Evolutionary conservation across 2,797 vertebrate species (phyloP).

Genomic region (Tolypeutes matacus): DNA sequence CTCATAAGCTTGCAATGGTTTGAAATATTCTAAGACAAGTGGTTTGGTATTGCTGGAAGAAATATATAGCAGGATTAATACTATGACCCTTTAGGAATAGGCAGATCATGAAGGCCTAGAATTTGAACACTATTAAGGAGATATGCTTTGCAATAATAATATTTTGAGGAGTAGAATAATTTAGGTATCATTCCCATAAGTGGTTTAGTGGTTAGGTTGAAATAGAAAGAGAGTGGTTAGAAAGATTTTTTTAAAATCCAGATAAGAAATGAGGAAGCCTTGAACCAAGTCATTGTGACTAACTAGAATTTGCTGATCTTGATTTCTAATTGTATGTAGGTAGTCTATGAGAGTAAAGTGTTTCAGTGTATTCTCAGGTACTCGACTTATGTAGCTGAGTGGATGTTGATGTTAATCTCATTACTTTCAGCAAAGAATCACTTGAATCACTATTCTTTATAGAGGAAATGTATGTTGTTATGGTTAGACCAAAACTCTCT

Average conservation of each 20-base stretch:
- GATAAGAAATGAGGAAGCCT: background rate
- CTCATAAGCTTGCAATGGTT: background rate
- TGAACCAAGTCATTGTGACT: background rate
- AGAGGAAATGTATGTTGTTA: background rate
- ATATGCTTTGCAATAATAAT: background rate
- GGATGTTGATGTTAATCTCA: background rate
- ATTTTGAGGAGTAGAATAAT: background rate
- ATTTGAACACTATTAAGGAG: background rate
- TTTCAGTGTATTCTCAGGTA: background rate
- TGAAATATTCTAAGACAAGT: background rate
- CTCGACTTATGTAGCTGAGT: background rate
- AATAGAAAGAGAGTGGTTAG: background rate
- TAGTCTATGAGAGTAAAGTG: background rate
- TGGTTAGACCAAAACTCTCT: background rate
- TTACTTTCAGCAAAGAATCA: background rate
- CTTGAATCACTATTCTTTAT: background rate
- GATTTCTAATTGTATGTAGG: background rate
- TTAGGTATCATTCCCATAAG: background rate
- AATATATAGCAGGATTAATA: background rate
- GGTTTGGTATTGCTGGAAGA: background rate
- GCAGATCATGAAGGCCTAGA: background rate
- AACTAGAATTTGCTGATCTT: background rate
- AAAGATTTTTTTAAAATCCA: background rate
- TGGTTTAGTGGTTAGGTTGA: background rate
- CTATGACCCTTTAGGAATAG: too few species aligned